These are phyloP conservation scores for Dolichotis patagonum DNA, from an alignment of 2,113 vertebrate species.

Conservation along the genomic window DNA sequence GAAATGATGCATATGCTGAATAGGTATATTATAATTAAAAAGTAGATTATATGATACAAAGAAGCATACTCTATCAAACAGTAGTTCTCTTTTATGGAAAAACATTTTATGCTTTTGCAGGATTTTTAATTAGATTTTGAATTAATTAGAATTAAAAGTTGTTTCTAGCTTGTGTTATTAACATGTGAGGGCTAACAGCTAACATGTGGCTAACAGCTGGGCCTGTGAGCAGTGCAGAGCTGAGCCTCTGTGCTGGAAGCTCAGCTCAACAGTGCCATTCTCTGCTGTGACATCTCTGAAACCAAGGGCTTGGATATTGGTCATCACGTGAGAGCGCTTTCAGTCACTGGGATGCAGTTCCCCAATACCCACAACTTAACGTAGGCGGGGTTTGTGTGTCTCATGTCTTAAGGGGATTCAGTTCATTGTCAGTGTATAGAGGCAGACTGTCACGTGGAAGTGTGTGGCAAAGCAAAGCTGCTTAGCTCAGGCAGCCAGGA, in stretches of 20 bases:
- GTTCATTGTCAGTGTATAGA: neutral
- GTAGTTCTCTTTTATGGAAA: neutral
- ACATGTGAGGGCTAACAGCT: neutral
- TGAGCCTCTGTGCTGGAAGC: fast-evolving
- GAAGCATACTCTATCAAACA: neutral
- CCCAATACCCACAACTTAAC: neutral
- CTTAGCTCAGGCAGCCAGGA: neutral
- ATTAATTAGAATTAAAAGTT: neutral
- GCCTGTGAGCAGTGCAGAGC: neutral
- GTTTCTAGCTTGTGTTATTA: neutral
- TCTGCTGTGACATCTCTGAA: neutral
- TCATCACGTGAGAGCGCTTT: neutral
- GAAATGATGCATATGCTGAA: neutral
- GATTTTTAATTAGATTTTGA: constrained; percentile 26
- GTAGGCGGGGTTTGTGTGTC: neutral
- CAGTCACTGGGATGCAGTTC: neutral
- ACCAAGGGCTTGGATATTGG: no score
- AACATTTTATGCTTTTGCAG: neutral
- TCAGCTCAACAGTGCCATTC: neutral
- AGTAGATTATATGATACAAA: neutral
- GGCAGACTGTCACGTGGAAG: neutral
- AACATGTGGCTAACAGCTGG: no score
- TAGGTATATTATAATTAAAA: neutral
- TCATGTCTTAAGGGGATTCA: neutral
- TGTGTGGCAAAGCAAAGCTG: neutral